Evolutionary conservation across 2,113 vertebrate genomes (phyloP), one percentile per base, ranked within the genome.

Genomic region (Poeciliopsis prolifica): DNA sequence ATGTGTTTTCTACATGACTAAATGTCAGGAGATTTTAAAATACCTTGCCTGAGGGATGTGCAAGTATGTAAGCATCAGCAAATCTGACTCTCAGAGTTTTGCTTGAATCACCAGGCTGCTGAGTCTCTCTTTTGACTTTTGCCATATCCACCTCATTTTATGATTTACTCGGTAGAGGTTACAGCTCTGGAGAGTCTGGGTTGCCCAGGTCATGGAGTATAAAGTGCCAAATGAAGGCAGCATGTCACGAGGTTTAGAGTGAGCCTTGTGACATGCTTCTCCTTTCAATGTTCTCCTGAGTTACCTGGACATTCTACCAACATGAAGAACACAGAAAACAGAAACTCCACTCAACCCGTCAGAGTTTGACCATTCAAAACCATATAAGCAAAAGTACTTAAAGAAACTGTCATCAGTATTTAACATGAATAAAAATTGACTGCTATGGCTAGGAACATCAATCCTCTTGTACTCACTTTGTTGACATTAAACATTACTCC

Each of bases 1-100:
- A 37, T 30, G 30, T 24, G 7, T 35, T 44, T 14, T 24, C 54
- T 40, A 13, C 29, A 19, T 58, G 54, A 64, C 58, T 64, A 79
- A 79, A 74, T 68, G 63, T 72, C 76, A 65, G 70, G 48, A 69
- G 4, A 44, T 78, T 75, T 74, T 42, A 51, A 72, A 74, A 24
- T 61, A 26, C 24, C 54, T 17, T 17, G 19, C 40, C 5, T 65
- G 64, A 64, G 61, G 2, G 0, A 51, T 66, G 54, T 61, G 44
- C 42, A 69, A 26, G 24, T 26, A 28, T 61, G 3, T 44, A 42
- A 26, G 65, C 51, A 58, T 67, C 65, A 42, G 65, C 65, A 67
- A 24, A 67, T 67, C 37, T 67, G 65, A 28, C 65, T 67, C 65
- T 0, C n/a, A 40, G 64, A 42, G 14, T 67, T 67, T 67, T 5